Evolutionary conservation across 2,797 vertebrate genomes (phyloP).

Genomic region (Hyperoplus immaculatus): DNA sequence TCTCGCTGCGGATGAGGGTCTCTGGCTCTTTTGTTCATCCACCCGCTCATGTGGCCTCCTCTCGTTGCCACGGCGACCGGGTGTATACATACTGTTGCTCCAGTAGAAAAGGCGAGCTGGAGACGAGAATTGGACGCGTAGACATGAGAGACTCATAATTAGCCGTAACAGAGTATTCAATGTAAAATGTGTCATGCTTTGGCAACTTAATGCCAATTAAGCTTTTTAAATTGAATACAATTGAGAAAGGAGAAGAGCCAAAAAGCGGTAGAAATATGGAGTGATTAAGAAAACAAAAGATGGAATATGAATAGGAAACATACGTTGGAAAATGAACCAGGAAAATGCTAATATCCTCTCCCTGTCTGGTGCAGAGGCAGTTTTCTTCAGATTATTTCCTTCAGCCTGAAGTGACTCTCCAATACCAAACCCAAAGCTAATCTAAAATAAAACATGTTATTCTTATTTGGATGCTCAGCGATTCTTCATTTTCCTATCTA

Average conservation of each 20-base stretch:
- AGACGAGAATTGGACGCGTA: conserved; percentile 63
- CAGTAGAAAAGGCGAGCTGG: conserved; percentile 61
- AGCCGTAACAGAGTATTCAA: too few relatives aligned
- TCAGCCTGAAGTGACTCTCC: conserved; percentile 20
- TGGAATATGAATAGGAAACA: conserved; percentile 1
- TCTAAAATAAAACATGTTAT: conserved; percentile 29
- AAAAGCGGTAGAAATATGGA: neutral
- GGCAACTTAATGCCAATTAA: too few relatives aligned
- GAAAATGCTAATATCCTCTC: neutral
- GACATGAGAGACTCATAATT: conserved; percentile 32
- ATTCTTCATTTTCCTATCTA: conserved; percentile 16
- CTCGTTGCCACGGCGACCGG: conserved; percentile 76
- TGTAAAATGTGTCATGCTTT: too few relatives aligned
- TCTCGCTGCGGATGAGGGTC: conserved; percentile 65
- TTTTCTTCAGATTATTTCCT: conserved; percentile 23
- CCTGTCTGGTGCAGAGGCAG: neutral
- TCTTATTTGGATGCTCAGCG: conserved; percentile 22
- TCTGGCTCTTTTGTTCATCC: conserved; percentile 81
- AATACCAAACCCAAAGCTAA: neutral
- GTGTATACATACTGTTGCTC: conserved; percentile 81
- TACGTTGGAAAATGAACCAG: conserved; percentile 17
- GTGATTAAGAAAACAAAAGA: neutral
- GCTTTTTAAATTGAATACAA: neutral
- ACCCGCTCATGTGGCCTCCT: conserved; percentile 76
- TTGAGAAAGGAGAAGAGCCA: neutral